phyloP scores from a whole-genome alignment of 2,113 vertebrate species.

The Embiotoca jacksoni region DNA sequence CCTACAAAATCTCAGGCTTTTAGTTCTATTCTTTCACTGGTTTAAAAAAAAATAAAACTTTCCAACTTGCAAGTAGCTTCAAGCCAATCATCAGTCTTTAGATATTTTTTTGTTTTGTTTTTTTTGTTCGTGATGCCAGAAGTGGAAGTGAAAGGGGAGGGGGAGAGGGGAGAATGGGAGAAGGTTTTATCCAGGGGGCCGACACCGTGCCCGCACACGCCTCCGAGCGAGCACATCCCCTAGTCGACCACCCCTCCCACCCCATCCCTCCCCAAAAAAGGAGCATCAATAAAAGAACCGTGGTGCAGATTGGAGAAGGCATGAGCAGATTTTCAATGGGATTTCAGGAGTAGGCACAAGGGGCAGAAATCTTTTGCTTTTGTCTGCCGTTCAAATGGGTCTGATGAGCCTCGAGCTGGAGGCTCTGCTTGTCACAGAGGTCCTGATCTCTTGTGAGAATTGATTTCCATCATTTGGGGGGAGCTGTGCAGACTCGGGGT shows the following conservation, averaged over 20 bases:
- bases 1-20: slow-evolving; percentile 39
- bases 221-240: slow-evolving; percentile 71
- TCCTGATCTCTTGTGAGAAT: slow-evolving; percentile 85
- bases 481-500: slow-evolving; percentile 62
- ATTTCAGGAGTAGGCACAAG: slow-evolving; percentile 76
- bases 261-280: slow-evolving; percentile 24
- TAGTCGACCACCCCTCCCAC: slow-evolving; percentile 31
- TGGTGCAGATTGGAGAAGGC: slow-evolving; percentile 71
- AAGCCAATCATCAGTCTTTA: slow-evolving; percentile 65
- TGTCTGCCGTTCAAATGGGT: slow-evolving; percentile 84
- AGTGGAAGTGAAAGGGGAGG: slow-evolving; percentile 44
- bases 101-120: slow-evolving; percentile 48
- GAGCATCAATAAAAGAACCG: slow-evolving; percentile 76
- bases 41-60: slow-evolving; percentile 20
- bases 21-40: slow-evolving; percentile 27
- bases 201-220: slow-evolving; percentile 70
- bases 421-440: slow-evolving; percentile 81
- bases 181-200: slow-evolving; percentile 66
- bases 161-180: slow-evolving; percentile 2
- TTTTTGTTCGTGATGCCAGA: slow-evolving; percentile 62
- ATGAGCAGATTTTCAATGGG: slow-evolving; percentile 80
- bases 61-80: slow-evolving; percentile 64
- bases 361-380: slow-evolving; percentile 82
- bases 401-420: slow-evolving; percentile 80
- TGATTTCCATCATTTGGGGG: slow-evolving; percentile 85